Evolutionary conservation across 2,797 vertebrate species (phyloP).

Genomic region (Neosilurus mollespiculum): DNA sequence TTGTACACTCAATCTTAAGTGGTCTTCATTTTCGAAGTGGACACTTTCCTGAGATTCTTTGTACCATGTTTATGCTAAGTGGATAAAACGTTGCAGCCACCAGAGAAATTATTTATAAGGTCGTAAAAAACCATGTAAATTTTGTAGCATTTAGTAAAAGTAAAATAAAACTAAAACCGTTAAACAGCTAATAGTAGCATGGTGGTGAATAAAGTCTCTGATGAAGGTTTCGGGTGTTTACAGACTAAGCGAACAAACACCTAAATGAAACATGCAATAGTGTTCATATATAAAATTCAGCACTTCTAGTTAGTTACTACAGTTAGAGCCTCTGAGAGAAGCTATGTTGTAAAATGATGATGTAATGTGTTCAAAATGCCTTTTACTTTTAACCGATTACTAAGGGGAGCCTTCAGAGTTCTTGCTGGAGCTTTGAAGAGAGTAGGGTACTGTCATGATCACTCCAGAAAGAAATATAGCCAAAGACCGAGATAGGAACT

Average conservation of each 20-base stretch:
- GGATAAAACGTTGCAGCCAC: not conserved
- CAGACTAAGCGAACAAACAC: not conserved
- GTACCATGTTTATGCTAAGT: not conserved
- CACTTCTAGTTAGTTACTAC: not conserved
- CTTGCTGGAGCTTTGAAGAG: not conserved
- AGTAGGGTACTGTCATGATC: not conserved
- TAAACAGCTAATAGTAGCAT: not conserved
- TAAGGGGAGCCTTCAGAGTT: not conserved
- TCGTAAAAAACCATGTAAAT: not conserved
- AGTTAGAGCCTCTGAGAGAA: too few relatives aligned
- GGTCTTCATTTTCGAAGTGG: not conserved
- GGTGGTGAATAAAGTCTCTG: not conserved
- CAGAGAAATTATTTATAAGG: not conserved
- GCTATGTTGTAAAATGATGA: not conserved
- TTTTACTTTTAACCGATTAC: not conserved
- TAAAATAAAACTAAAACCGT: not conserved
- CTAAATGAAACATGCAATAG: not conserved
- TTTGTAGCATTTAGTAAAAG: not conserved
- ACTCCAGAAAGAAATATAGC: not conserved
- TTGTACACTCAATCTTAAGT: not conserved
- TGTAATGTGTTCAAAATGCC: not conserved
- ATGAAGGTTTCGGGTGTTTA: not conserved
- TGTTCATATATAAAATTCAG: not conserved
- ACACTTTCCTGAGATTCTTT: not conserved
- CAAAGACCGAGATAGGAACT: conserved; percentile 11